Base-by-base conservation (phyloP, 2,888 invertebrate genomes). In the Caenorhabditis angaria region DNA sequence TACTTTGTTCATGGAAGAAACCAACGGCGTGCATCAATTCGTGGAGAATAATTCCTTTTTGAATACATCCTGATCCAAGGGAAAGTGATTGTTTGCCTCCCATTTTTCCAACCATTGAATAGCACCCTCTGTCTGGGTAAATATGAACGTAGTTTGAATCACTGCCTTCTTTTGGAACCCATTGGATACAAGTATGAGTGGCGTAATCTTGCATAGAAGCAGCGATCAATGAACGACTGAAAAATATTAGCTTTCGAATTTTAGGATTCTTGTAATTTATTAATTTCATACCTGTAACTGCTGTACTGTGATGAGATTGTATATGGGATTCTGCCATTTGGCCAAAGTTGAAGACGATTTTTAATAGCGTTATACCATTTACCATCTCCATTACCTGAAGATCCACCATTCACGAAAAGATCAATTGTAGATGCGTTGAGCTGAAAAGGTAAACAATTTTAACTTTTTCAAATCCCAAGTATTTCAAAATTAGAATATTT, bases 11-110 rank as follows among this genome's bases (percentile, higher is more conserved):
- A 63, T 87, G 87, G 78, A 87, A 87, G 66, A 87, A 86, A 25
- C 87, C 87, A 28, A 85, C 85, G 0, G 86, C 85, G 63, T 87
- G 87, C 86, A 86, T 86, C 71, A 87, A 51, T 47, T 83, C 82
- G 70, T 87, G 86, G 24, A 86, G 82, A 67, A 87, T 86, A 68
- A 85, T 86, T 41, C 87, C 87, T 58, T 85, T 86, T 65, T 87
- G 86, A 24, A 87, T 84, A 73, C 87, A 87, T 25, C 87, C 87
- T 10, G 82, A 84, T 0, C 85, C 87, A 18, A 87, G 77, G 1
- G 85, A 85, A 24, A 87, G 68, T 8, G 78, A 75, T 70, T 81
- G 86, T 60, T 70, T 83, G 53, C 71, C 85, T 48, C 82, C 83
- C 76, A 80, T 81, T 59, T 81, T 83, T 65, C 83, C 83, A 32